Evolutionary conservation across 2,113 vertebrate species (phyloP).

Genomic region (Neodon shergylaensis): DNA sequence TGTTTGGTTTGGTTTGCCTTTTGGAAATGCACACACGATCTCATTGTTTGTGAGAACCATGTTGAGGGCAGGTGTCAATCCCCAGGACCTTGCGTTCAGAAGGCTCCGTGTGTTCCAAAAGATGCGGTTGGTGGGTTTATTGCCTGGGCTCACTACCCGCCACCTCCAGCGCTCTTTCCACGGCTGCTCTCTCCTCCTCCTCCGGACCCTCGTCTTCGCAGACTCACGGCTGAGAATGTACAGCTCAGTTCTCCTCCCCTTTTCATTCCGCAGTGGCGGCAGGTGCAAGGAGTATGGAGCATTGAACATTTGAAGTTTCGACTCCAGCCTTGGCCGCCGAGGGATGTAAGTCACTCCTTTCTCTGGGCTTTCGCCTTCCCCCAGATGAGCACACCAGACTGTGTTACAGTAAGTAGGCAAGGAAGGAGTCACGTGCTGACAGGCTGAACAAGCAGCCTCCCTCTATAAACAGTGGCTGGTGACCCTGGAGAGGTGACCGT

Average conservation of each 20-base stretch:
- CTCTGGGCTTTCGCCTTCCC: background rate
- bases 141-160: background rate
- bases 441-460: background rate
- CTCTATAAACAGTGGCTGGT: background rate
- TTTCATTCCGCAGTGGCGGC: background rate
- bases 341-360: slow-evolving; percentile 1
- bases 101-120: background rate
- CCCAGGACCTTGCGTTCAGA: background rate
- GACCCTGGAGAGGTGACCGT: background rate
- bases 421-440: background rate
- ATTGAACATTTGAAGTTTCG: background rate
- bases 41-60: background rate
- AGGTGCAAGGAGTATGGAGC: slow-evolving; percentile 9
- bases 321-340: background rate
- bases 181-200: background rate
- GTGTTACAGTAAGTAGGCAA: background rate
- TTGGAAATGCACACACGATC: background rate
- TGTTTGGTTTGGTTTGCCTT: background rate
- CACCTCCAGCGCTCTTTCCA: background rate
- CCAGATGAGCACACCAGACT: background rate
- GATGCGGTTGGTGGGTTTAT: background rate
- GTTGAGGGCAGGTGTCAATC: background rate
- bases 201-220: slow-evolving; percentile 33
- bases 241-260: background rate
- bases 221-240: background rate